Conservation (phyloP, 2,888 invertebrate genomes). For the Luperina nickerlii region DNA sequence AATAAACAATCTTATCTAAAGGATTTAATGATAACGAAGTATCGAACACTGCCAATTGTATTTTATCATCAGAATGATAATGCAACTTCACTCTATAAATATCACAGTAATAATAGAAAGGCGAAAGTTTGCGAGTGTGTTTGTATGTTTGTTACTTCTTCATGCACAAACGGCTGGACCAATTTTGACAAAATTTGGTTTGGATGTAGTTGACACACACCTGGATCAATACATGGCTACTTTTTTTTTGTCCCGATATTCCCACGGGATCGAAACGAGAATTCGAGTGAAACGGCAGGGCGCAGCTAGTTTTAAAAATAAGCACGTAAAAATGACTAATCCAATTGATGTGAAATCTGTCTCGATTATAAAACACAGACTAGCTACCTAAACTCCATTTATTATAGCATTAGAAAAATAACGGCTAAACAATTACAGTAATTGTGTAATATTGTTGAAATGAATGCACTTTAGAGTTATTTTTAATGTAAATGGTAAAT, state of each 20-base stretch:
- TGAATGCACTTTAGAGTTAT: neutral
- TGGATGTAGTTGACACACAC: no score
- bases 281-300: neutral
- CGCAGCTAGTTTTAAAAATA: neutral
- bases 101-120: no score
- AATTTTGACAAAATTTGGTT: no score
- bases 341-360: neutral
- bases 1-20: slow-evolving; percentile 22
- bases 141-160: no score
- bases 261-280: neutral
- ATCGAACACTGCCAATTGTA: slow-evolving; percentile 8
- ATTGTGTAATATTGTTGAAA: neutral
- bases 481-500: neutral
- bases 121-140: no score
- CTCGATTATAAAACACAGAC: neutral
- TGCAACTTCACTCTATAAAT: no score
- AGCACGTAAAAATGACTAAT: neutral
- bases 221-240: neutral
- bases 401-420: neutral
- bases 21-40: slow-evolving; percentile 7
- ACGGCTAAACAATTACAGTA: no score
- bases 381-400: neutral
- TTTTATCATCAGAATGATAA: slow-evolving; percentile 14
- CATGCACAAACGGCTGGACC: no score
- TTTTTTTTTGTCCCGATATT: neutral